A percentile compares a stretch with the other conserved stretches of the same genome.
These are phyloP conservation scores for Dryobates pubescens DNA, from an alignment of 2,797 vertebrate genomes.

Conservation along the genomic window DNA sequence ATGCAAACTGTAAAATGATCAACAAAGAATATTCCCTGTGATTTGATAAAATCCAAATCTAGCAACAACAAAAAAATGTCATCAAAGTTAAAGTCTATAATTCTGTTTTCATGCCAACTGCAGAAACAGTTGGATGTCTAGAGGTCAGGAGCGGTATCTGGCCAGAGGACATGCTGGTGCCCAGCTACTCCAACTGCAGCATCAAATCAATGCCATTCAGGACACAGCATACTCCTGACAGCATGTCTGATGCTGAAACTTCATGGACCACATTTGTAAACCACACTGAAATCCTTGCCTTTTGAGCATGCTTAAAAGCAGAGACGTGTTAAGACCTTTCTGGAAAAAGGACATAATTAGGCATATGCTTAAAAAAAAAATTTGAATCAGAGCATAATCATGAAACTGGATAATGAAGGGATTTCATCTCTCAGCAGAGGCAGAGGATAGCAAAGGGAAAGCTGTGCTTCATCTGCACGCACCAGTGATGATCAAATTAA, in stretches of 20 bases:
- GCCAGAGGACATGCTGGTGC: not conserved
- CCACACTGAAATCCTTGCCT: not conserved
- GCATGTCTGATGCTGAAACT: not conserved
- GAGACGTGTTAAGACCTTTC: not conserved
- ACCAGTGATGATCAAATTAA: not conserved
- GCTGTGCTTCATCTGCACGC: not conserved
- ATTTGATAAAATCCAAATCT: not conserved
- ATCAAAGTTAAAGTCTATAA: not conserved
- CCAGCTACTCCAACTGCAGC: not conserved
- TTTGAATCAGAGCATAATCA: not conserved
- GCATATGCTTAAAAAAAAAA: not conserved
- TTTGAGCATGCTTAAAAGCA: not conserved
- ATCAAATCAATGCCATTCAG: constrained; percentile 30
- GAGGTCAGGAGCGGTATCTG: not conserved
- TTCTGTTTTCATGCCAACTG: not conserved
- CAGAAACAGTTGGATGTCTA: not conserved
- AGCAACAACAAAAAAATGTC: not conserved
- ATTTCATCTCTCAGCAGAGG: not conserved
- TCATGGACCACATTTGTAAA: not conserved
- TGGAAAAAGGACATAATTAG: not conserved
- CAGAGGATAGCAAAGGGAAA: not conserved
- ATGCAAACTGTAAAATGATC: constrained; percentile 67
- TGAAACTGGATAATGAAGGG: constrained; percentile 61
- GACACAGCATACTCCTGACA: not conserved
- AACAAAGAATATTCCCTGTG: constrained; percentile 61